phyloP scores from a whole-genome alignment of 2,113 vertebrate genomes.

The Xiphorhynchus elegans region DNA sequence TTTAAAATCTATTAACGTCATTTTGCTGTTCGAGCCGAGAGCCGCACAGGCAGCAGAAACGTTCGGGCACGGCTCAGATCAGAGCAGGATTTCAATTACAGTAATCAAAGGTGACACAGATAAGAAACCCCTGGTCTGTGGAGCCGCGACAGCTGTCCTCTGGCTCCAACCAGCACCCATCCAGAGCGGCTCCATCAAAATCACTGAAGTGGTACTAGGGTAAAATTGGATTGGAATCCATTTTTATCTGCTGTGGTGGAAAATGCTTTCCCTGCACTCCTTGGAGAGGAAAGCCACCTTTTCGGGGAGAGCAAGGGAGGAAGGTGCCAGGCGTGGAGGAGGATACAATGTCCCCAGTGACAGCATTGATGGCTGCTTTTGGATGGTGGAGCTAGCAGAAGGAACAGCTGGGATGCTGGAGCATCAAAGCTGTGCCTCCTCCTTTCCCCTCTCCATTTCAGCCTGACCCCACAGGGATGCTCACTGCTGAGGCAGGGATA shows the following conservation, averaged over 20 bases:
- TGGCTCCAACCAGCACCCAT: slow-evolving; percentile 50
- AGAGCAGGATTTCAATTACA: slow-evolving; percentile 66
- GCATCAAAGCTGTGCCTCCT: not conserved
- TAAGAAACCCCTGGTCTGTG: slow-evolving; percentile 59
- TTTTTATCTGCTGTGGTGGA: not conserved
- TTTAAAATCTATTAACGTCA: slow-evolving; percentile 53
- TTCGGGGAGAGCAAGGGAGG: not conserved
- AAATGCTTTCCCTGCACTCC: not conserved
- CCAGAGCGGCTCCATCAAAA: slow-evolving; percentile 60
- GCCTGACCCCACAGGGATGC: not conserved
- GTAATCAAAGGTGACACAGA: slow-evolving; percentile 68
- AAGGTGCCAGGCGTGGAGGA: not conserved
- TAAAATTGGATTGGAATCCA: slow-evolving; percentile 64
- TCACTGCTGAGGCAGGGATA: not conserved
- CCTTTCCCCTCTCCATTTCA: not conserved
- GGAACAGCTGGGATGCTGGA: not conserved
- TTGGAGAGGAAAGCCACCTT: slow-evolving; percentile 8
- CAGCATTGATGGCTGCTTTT: not conserved
- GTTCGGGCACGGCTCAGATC: slow-evolving; percentile 11
- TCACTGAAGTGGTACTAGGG: slow-evolving; percentile 49
- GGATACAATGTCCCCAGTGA: not conserved
- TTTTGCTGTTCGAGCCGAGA: slow-evolving; percentile 7
- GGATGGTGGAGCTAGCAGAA: not conserved
- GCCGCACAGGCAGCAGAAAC: slow-evolving; percentile 31
- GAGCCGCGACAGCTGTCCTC: slow-evolving; percentile 50